Base-by-base conservation (phyloP, 2,113 vertebrate species). In the Microtus oregoni region DNA sequence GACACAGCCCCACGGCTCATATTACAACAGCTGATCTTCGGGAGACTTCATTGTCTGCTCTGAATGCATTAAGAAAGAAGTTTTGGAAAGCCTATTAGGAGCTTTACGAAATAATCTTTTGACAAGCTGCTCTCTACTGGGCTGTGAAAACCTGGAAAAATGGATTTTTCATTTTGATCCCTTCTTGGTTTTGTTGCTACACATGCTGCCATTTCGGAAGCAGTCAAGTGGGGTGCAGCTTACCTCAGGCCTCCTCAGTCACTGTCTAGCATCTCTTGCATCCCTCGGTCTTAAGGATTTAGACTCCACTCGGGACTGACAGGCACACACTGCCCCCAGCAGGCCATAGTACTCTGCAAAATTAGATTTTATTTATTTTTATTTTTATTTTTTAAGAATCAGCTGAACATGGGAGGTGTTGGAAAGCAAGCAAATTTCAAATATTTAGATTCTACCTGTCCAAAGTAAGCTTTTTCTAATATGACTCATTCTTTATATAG, bases 321-420 rank as follows among this genome's bases (percentile, higher is more conserved):
- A 96, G 96, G 86, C 91, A 75, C 85, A 98, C 95, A 98, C 96
- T 98, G 98, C 98, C 98, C 98, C 96, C 98, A 95, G 52, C 96
- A 98, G 98, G 98, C 97, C 91, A 96, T 96, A 98, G 0, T 0
- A 86, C 72, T 68, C 83, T 73, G 73, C 26, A 82, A 85, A 91
- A 88, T 82, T 47, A 55, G 44, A 75, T 72, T 92, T 30, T 68
- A n/a, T n/a, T n/a, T n/a, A n/a, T n/a, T n/a, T n/a, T n/a, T n/a
- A 41, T 41, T 19, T 52, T 52, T 68, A 35, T 70, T 70, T 70
- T 73, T 73, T 73, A 38, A 73, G 8, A 38, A 68, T 52, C 44
- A 90, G 73, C 20, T 10, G 65, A 92, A 32, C n/a, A 8, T 1
- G 88, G 44, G 19, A 55, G 90, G 85, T 28, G 38, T 28, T 38